phyloP scores from a whole-genome alignment of 1,140 invertebrate species.

The Sycophila sp. region DNA sequence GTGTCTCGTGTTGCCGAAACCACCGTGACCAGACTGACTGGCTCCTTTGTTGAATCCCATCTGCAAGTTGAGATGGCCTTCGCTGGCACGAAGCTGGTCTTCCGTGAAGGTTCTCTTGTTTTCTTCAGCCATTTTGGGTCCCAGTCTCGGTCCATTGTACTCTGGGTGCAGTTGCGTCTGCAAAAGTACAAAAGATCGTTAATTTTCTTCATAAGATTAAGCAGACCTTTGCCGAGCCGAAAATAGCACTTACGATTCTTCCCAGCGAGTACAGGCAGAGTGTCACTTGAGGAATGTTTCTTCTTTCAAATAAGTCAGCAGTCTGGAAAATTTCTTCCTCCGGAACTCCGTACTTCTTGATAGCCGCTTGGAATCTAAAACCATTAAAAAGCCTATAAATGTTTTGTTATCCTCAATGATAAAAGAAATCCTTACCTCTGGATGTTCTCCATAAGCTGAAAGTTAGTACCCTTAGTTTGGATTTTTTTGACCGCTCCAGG shows the following conservation, averaged over 20 bases:
- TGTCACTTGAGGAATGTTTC: conserved; percentile 96
- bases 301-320: conserved; percentile 94
- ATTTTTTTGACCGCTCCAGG: conserved; percentile 97
- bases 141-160: conserved; percentile 87
- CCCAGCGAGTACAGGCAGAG: conserved; percentile 89
- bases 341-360: conserved; percentile 93
- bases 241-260: conserved; percentile 81
- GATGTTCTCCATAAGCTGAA: conserved; percentile 99
- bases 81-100: conserved; percentile 91
- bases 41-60: conserved; percentile 97
- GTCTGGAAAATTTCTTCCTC: conserved; percentile 99
- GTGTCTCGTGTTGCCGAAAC: conserved; percentile 95
- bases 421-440: conserved; percentile 71
- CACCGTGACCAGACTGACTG: conserved; percentile 84
- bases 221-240: too few relatives aligned
- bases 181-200: too few relatives aligned
- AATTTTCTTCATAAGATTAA: background rate
- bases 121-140: conserved; percentile 95
- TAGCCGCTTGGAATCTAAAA: conserved; percentile 88
- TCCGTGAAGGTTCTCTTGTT: conserved; percentile 94
- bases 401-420: background rate
- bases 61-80: conserved; percentile 92
- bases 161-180: conserved; percentile 95
- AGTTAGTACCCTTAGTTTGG: conserved; percentile 94
- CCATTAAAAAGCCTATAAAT: background rate